Conservation (phyloP, 2,888 invertebrate species). For the Drosophila phalerata region DNA sequence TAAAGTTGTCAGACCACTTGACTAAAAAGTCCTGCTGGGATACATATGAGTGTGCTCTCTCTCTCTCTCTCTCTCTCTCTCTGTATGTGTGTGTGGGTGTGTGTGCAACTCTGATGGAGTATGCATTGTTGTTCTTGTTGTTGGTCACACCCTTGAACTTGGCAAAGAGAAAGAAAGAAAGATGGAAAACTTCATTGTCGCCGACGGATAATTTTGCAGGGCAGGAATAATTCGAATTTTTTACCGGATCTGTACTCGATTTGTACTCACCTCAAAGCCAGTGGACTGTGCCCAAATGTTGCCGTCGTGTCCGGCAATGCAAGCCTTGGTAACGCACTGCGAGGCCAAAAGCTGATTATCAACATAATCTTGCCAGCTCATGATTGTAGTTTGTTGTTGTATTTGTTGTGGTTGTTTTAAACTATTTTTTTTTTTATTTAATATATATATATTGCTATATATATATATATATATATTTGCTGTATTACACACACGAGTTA, state of each 20-base stretch:
- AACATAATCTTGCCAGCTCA: conserved; percentile 99
- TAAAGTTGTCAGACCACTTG: conserved; percentile 2
- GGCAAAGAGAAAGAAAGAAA: conserved; percentile 48
- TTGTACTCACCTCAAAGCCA: conserved; percentile 94
- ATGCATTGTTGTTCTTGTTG: conserved; percentile 37
- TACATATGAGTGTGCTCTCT: conserved; percentile 20
- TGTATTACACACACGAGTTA: conserved; percentile 55
- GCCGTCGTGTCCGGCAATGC: conserved; percentile 97
- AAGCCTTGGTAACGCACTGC: conserved; percentile 97
- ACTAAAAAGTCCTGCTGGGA: conserved; percentile 33
- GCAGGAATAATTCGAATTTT: conserved; percentile 11
- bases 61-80: conserved; percentile 20
- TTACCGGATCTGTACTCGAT: too few relatives aligned
- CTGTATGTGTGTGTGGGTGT: conserved; percentile 29
- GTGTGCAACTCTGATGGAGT: conserved; percentile 19
- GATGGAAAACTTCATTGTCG: conserved; percentile 32
- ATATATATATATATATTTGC: too few relatives aligned
- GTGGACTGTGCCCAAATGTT: conserved; percentile 98
- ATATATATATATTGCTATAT: conserved; percentile 42
- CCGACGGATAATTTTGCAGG: conserved; percentile 22
- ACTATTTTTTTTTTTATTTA: conserved; percentile 42
- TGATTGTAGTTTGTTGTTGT: conserved; percentile 83
- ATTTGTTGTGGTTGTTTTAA: conserved; percentile 62
- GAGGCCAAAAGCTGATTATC: conserved; percentile 98
- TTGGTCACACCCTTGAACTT: conserved; percentile 86